phyloP scores from a whole-genome alignment of 2,797 vertebrate genomes.

The Hydrolagus colliei region DNA sequence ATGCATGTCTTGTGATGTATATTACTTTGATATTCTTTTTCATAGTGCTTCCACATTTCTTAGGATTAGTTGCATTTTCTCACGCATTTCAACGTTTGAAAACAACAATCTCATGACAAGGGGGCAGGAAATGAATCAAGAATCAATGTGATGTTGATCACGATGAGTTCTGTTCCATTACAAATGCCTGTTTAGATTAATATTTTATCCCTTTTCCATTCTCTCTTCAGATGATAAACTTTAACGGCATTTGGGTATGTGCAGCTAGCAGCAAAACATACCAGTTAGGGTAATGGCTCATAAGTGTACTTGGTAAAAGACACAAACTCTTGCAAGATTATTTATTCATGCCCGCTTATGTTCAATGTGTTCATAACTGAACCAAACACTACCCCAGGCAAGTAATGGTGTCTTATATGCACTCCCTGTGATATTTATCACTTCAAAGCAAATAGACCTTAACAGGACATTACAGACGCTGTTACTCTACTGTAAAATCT shows the following conservation, averaged over 20 bases:
- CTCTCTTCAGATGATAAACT: constrained; percentile 26
- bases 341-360: constrained; percentile 26
- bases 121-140: background rate
- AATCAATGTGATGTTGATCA: background rate
- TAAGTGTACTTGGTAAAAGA: background rate
- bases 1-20: background rate
- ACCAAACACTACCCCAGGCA: background rate
- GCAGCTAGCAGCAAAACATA: background rate
- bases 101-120: background rate
- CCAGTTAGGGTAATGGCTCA: background rate
- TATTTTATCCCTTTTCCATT: constrained; percentile 26
- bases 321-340: constrained; percentile 3
- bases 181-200: constrained; percentile 18
- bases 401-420: too few relatives aligned
- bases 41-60: background rate
- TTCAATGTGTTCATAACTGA: background rate
- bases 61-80: constrained; percentile 24
- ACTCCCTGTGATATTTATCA: too few relatives aligned
- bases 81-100: constrained; percentile 8
- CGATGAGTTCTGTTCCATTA: constrained; percentile 2
- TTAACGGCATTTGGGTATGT: constrained; percentile 2
- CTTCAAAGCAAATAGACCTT: too few relatives aligned
- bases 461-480: too few relatives aligned
- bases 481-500: too few relatives aligned
- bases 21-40: background rate